Percentiles rank a stretch among this genome's conserved stretches.
phyloP scores from a whole-genome alignment of 2,113 vertebrate species.

The Mormoops blainvillei region DNA sequence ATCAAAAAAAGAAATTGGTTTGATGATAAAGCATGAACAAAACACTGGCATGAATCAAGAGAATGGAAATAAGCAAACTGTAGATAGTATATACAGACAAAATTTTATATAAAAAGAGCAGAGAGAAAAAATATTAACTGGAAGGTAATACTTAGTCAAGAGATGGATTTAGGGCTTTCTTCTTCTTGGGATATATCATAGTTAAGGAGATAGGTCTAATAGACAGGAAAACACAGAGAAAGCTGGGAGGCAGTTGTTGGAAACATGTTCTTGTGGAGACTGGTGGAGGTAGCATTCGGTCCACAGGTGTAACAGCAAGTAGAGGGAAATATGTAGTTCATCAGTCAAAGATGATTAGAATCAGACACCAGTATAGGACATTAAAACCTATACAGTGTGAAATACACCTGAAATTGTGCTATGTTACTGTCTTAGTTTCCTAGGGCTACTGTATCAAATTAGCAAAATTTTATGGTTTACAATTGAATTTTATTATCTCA shows the following conservation, averaged over 20 bases:
- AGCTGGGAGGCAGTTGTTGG: not conserved
- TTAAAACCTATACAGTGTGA: not conserved
- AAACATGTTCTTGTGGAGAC: not conserved
- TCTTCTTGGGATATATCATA: not conserved
- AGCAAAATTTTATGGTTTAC: not conserved
- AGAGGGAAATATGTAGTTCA: not conserved
- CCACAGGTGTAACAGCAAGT: not conserved
- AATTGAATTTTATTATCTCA: not conserved
- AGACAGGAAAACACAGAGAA: not conserved
- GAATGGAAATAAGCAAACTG: not conserved
- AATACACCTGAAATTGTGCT: not conserved
- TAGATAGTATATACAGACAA: not conserved
- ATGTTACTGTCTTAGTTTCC: not conserved
- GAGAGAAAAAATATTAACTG: not conserved
- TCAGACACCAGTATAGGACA: not conserved
- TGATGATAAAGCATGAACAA: not conserved
- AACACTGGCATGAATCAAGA: not conserved
- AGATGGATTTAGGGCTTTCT: not conserved
- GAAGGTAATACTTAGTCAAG: not conserved
- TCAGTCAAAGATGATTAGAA: not conserved
- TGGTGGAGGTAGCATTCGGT: rapidly evolving
- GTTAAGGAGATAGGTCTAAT: not conserved
- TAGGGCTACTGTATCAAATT: not conserved
- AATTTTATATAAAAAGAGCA: not conserved
- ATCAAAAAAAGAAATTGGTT: not conserved